Conservation (phyloP, 2,888 invertebrate species). For the Protophormia terraenovae region DNA sequence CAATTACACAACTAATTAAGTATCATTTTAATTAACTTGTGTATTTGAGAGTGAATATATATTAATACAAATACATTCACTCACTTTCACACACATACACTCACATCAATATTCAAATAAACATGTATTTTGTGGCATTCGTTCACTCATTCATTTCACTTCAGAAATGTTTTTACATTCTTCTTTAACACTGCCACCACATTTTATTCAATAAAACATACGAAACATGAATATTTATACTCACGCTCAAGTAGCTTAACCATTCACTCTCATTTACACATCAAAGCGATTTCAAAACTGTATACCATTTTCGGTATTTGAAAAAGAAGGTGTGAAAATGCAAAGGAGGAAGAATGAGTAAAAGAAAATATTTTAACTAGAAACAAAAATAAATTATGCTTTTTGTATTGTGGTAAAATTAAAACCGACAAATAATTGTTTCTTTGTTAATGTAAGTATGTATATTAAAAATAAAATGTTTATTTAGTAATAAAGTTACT, state of each 20-base stretch:
- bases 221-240: conserved; percentile 40
- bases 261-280: conserved; percentile 33
- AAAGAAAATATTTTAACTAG: conserved; percentile 12
- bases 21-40: conserved; percentile 66
- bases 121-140: conserved; percentile 21
- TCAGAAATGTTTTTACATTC: conserved; percentile 55
- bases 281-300: conserved; percentile 44
- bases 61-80: background rate
- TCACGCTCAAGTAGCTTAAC: conserved; percentile 8
- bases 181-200: conserved; percentile 36
- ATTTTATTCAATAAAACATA: conserved; percentile 18
- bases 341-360: background rate
- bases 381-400: conserved; percentile 10
- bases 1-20: conserved; percentile 69
- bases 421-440: background rate
- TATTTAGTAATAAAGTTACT: background rate
- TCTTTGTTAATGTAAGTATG: background rate
- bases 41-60: conserved; percentile 18
- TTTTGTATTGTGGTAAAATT: conserved; percentile 21
- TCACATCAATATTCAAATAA: background rate
- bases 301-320: conserved; percentile 20
- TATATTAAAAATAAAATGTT: too few relatives aligned
- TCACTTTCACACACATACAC: background rate
- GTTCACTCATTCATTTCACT: too few relatives aligned
- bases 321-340: too few relatives aligned